Evolutionary conservation across 2,797 vertebrate genomes (phyloP), one percentile per base, ranked within the genome.

Genomic region (Acridotheres tristis): DNA sequence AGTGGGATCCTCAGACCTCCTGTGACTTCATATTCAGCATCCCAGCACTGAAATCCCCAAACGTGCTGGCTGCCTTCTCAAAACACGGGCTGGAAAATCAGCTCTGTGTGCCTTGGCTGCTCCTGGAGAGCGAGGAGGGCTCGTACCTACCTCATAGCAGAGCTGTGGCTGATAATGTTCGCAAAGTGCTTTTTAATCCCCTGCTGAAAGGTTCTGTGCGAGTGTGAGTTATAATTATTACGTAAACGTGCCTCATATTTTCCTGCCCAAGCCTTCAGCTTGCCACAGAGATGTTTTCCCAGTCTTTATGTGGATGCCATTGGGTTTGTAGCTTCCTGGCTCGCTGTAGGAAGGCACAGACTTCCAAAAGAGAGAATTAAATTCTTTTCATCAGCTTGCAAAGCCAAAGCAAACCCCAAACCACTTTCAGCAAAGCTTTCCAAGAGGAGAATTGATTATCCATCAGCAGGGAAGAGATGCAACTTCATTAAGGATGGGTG

Each of bases 151-250:
- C 91, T 95, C 94, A 13, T 11, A 34, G 94, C 93, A 40, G 73
- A 29, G 79, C 5, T 67, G 94, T 18, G 93, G 34, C 50, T 29
- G 84, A 88, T 96, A 95, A 95, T 95, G 93, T 94, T 93, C 2
- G 18, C 85, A 91, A 95, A 96, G 94, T 96, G 89, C 95, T 94
- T 96, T 97, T 96, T 96, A 97, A 97, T 97, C 79, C 87, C 88
- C 87, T 93, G 94, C 94, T 97, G 94, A 96, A 94, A 96, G 92
- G 93, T 40, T 54, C 79, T 89, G 26, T 79, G 89, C 13, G 0
- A 89, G 94, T 55, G 88, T 96, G 95, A 97, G 91, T 94, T 96
- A 96, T 92, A 91, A 94, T 96, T 95, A 96, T 95, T 88, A 96
- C 85, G 42, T 92, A 80, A 94, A 94, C 4, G 63, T 48, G 90